Evolutionary conservation across 2,888 invertebrate genomes (phyloP), one percentile per base, ranked within the genome.

Genomic region (Cephus nigrinus): DNA sequence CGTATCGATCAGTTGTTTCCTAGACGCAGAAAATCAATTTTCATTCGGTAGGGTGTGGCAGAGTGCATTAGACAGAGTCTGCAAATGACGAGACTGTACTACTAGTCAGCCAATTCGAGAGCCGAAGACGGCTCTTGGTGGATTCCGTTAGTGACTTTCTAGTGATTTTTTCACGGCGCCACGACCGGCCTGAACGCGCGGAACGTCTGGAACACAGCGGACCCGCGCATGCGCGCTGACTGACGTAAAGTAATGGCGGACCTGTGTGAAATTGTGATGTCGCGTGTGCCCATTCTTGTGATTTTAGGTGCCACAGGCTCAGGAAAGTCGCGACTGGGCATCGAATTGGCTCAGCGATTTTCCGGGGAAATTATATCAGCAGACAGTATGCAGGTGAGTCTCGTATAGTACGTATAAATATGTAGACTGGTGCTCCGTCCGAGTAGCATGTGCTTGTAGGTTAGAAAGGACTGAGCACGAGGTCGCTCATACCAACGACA

Each of bases 351-450:
- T 0, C 94, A 95, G 87, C 95, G 93, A 89, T 98, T 96, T 91
- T 93, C 93, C 83, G 97, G 98, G 35, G 99, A 99, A 94, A 96
- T 99, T 79, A 96, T 99, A 80, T 98, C 98, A 89, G 98, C 99
- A 0, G 99, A 99, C 94, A 98, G 99, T 32, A 99, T 99, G 98
- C 99, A 99, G 95, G 98, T 98, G 87, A 86, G 88, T 84, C n/a
- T 15, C 23, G 4, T 40, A 15, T 31, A 15, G 2, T 33, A 15
- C 69, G 9, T 33, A 12, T 31, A 5, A 33, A 74, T 74, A 5
- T 33, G 35, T 74, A 12, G 32, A 71, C 30, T 31, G 71, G 31
- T 32, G 71, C 31, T 71, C 3, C n/a, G 35, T 36, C 12, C 12
- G n/a, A 68, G 32, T 36, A 33, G 68, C 31, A 55, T 55, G 71